Base-by-base conservation (phyloP, 2,113 vertebrate genomes). In the Pelecanoides urinatrix region DNA sequence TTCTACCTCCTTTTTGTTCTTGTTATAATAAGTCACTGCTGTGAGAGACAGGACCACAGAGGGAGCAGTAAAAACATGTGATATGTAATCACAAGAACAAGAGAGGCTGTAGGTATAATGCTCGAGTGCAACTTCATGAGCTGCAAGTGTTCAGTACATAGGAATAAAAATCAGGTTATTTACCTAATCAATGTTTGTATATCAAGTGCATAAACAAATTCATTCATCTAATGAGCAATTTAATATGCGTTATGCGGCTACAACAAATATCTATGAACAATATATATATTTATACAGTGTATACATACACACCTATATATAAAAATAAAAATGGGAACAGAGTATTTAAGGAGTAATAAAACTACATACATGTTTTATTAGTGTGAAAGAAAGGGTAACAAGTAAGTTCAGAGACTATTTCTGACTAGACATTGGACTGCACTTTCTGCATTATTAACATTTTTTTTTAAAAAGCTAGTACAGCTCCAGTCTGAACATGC, bases 261-360 rank as follows among this genome's bases (percentile, higher is more conserved):
- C 22, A 88, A 40, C 7, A 68, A 61, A 6, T 25, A 85, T 9
- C 19, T 62, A 8, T 9, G 6, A 92, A 40, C 27, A 44, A 52
- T 7, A 76, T 6, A 10, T 10, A 14, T 50, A 45, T n/a, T 73
- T 42, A 62, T 4, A 27, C 7, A 50, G 14, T 17, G 5, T 16
- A 9, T 9, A 40, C 23, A 70, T 5, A 38, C 0, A 92, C 0
- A 56, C 1, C 58, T 2, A 52, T 1, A 70, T 1, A 27, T 13
- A 38, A 8, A 74, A 52, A 29, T 12, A 73, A 47, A 74, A 67
- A n/a, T 4, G 3, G 6, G 16, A 66, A 67, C 13, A 52, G 38
- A 91, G 40, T 34, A 72, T 42, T 66, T 52, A 75, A 91, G 13
- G 44, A 47, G 16, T 36, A 50, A 26, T 36, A 44, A 76, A 70